phyloP scores from a whole-genome alignment of 2,888 invertebrate genomes.

The Uloborus plumipes region DNA sequence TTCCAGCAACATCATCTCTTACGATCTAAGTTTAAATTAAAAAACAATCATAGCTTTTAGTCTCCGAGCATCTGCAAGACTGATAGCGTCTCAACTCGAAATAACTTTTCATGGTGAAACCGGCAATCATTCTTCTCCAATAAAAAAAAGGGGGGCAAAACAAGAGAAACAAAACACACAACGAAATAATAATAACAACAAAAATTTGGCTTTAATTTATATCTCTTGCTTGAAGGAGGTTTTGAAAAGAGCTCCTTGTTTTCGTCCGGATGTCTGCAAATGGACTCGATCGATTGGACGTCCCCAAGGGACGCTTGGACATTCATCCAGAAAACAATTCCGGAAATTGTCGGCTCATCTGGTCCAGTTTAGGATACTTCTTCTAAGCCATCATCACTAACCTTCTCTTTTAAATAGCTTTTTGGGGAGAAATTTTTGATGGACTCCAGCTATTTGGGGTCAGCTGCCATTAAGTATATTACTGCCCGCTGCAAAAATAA shows the following conservation, averaged over 20 bases:
- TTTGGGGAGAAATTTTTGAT: neutral
- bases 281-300: slow-evolving; percentile 27
- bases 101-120: no score
- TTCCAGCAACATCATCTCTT: no score
- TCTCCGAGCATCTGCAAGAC: no score
- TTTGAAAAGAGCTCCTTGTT: slow-evolving; percentile 46
- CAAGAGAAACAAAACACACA: no score
- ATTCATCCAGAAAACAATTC: slow-evolving; percentile 47
- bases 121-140: no score
- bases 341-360: slow-evolving; percentile 52
- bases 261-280: slow-evolving; percentile 48
- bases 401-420: slow-evolving; percentile 1
- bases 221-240: slow-evolving; percentile 23
- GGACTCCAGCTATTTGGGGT: neutral
- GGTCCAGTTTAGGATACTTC: slow-evolving; percentile 32
- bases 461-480: no score
- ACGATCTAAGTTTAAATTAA: no score
- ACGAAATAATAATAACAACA: no score
- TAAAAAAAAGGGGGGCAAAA: no score
- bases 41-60: no score
- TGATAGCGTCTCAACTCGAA: no score
- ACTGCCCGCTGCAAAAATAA: no score
- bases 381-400: slow-evolving; percentile 8
- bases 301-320: slow-evolving; percentile 20
- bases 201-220: slow-evolving; percentile 21